These are phyloP conservation scores for Coelinius sp. DNA, from an alignment of 2,888 invertebrate species.

Conservation along the genomic window DNA sequence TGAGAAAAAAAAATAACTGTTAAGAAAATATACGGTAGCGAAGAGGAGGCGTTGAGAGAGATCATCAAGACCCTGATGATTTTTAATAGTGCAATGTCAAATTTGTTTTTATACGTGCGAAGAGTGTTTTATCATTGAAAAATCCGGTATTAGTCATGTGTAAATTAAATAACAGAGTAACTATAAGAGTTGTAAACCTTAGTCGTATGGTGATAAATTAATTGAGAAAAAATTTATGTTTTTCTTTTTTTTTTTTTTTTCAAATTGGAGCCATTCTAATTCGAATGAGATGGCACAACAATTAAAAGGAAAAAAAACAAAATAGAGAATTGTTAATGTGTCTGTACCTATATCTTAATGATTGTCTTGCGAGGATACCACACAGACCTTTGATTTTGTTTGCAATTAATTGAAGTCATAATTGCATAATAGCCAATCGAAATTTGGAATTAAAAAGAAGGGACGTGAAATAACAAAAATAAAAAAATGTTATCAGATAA, in stretches of 20 bases:
- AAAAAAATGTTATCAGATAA: constrained; percentile 18
- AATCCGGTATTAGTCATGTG: constrained; percentile 10
- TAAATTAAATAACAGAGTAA: constrained; percentile 21
- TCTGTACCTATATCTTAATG: constrained; percentile 16
- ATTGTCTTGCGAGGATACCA: constrained; percentile 3
- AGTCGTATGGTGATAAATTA: not conserved
- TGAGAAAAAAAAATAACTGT: not conserved
- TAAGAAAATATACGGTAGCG: constrained; percentile 2
- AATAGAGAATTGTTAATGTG: constrained; percentile 23
- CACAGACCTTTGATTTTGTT: constrained; percentile 11
- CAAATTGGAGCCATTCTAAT: not conserved
- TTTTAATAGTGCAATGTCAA: constrained; percentile 39
- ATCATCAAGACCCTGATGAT: not conserved
- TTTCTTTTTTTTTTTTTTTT: no score
- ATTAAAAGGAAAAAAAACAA: constrained; percentile 10
- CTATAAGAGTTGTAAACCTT: constrained; percentile 18
- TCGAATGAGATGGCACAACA: not conserved
- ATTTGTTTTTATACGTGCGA: constrained; percentile 36
- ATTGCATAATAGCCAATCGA: constrained; percentile 8
- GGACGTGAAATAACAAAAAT: constrained; percentile 21
- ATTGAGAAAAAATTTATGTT: constrained; percentile 4
- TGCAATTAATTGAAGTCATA: not conserved
- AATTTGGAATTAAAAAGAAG: not conserved
- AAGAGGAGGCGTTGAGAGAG: not conserved
- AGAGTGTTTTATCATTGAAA: constrained; percentile 26